Evolutionary conservation across 2,797 vertebrate genomes (phyloP).

Genomic region (Anguilla obscura): DNA sequence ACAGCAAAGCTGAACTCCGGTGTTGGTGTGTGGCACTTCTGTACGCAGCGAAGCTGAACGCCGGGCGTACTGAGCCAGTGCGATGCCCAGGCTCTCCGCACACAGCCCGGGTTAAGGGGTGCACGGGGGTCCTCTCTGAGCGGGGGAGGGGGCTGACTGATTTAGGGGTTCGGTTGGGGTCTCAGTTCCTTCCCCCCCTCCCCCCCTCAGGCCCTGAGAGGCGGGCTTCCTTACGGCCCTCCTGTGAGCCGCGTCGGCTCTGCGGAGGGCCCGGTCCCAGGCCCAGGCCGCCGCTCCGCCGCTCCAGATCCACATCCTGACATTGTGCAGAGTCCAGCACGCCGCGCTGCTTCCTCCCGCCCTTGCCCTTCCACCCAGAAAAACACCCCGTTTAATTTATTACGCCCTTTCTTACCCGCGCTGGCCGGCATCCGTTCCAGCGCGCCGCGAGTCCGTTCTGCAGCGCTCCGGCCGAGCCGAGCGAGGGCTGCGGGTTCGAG

Average conservation of each 20-base stretch:
- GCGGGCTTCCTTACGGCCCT: slow-evolving; percentile 19
- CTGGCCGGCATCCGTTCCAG: neutral
- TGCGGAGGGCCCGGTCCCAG: neutral
- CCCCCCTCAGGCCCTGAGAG: neutral
- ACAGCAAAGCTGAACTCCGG: too few relatives aligned
- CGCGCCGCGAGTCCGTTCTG: neutral
- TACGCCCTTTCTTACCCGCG: neutral
- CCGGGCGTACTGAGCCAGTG: neutral
- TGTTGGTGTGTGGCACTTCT: too few relatives aligned
- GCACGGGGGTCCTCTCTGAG: neutral
- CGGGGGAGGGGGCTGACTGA: neutral
- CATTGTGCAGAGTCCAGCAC: slow-evolving; percentile 13
- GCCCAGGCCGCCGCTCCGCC: neutral
- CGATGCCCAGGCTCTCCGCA: neutral
- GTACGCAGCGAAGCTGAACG: neutral
- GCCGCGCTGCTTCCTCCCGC: neutral
- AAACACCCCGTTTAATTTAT: neutral
- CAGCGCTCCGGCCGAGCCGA: too few relatives aligned
- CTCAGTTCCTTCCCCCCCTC: neutral
- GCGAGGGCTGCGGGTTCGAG: neutral
- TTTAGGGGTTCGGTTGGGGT: neutral
- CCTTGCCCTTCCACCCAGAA: neutral
- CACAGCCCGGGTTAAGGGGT: neutral
- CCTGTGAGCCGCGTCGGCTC: neutral
- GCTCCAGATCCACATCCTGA: slow-evolving; percentile 17